Evolutionary conservation across 2,888 invertebrate species (phyloP), one percentile per base, ranked within the genome.

Genomic region (Eupithecia dodoneata): DNA sequence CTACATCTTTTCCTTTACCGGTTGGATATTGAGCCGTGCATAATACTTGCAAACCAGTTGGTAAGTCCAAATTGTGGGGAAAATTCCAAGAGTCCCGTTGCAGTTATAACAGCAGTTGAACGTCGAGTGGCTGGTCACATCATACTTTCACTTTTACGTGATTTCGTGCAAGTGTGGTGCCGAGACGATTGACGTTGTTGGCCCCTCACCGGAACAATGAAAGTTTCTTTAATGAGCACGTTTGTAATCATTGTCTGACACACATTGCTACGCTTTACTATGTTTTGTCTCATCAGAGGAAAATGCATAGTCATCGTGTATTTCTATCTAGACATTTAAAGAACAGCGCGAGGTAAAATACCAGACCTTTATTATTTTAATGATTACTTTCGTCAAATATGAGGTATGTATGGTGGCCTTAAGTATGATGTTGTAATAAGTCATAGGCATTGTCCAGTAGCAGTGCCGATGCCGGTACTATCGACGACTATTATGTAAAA

Each of bases 81-180:
- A 73, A 73, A 69, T 74, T 74, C 76, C 72, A 45, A 67, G 18
- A 74, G 72, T 74, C 76, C 74, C 71, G 76, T 82, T 81, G 83
- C 82, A 81, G 83, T 81, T 81, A 78, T 80, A 83, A 85, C 82
- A 83, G 82, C 82, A 81, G 85, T 81, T 77, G 78, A 83, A 81
- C 78, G 82, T 82, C 81, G 81, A 78, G 76, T 80, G 85, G 87
- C 84, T 87, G 90, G 91, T 92, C 93, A 89, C 91, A 91, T 91
- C 88, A 90, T 88, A 94, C 94, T 94, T 94, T 94, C 94, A 94
- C 94, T 94, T 94, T 94, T 92, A 90, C 87, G 84, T 89, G 89
- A 91, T 93, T 93, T 93, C 89, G 91, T 91, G 91, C 89, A 84
- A 91, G 89, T 86, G 87, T 86, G 86, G 86, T 86, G 4, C 86